These are phyloP conservation scores for Microctenopoma stevenorrisi DNA, from an alignment of 2,797 vertebrate genomes.

Conservation along the genomic window DNA sequence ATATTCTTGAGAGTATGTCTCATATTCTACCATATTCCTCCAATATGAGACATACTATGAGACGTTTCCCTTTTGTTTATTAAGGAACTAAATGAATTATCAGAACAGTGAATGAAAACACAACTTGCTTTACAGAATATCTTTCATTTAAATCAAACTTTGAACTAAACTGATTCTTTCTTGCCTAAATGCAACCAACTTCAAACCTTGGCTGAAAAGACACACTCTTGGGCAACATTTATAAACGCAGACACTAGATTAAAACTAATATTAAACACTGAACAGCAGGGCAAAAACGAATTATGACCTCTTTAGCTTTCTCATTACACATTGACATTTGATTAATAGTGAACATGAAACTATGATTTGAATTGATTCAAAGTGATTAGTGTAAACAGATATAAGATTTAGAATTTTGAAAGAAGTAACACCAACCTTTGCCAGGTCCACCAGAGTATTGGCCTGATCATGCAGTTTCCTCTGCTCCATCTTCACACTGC, in stretches of 20 bases:
- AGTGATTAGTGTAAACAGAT: not conserved
- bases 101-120: not conserved
- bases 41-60: too few species aligned
- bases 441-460: slow-evolving; percentile 92
- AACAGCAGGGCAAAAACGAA: too few species aligned
- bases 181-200: not conserved
- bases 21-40: too few species aligned
- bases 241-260: too few species aligned
- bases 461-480: slow-evolving; percentile 95
- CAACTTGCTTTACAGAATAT: too few species aligned
- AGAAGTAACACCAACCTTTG: slow-evolving; percentile 84
- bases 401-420: not conserved
- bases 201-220: too few species aligned
- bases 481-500: slow-evolving; percentile 96
- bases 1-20: too few species aligned
- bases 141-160: not conserved
- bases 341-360: too few species aligned
- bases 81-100: too few species aligned
- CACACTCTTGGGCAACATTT: too few species aligned
- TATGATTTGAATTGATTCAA: not conserved
- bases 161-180: not conserved
- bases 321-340: not conserved
- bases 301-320: not conserved
- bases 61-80: too few species aligned
- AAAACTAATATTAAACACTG: too few species aligned